A percentile compares a stretch with the other conserved stretches of the same genome.
Evolutionary conservation across 2,113 vertebrate species (phyloP).

Genomic region (Hippolais icterina): DNA sequence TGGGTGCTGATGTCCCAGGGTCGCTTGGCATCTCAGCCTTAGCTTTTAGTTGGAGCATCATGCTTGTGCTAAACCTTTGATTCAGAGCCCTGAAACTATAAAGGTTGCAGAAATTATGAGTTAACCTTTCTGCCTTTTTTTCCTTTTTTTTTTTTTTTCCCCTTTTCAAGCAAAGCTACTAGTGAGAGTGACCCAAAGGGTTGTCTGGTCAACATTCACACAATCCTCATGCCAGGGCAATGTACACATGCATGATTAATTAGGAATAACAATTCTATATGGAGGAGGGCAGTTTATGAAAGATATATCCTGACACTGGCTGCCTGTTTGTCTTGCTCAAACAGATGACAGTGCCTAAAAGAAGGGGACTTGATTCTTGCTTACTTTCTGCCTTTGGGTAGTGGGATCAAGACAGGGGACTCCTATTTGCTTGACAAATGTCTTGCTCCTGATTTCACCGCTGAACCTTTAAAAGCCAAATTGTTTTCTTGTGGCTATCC

Average conservation of each 20-base stretch:
- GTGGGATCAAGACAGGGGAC: background rate
- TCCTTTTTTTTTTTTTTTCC: too few relatives aligned
- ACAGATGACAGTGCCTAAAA: background rate
- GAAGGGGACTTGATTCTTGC: background rate
- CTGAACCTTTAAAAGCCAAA: background rate
- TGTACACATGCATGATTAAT: background rate
- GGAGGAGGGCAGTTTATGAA: background rate
- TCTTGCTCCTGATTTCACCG: background rate
- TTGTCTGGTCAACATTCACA: background rate
- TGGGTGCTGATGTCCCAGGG: background rate
- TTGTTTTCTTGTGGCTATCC: background rate
- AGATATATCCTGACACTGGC: background rate
- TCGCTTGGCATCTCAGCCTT: background rate
- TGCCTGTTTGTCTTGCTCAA: background rate
- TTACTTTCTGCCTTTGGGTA: background rate
- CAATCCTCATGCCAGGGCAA: background rate
- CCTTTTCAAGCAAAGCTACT: background rate
- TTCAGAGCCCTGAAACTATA: background rate
- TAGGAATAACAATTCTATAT: background rate
- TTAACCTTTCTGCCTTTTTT: background rate
- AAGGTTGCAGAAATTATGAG: background rate
- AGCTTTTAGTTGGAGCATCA: background rate
- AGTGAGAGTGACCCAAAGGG: background rate
- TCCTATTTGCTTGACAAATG: background rate
- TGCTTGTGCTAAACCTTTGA: background rate